Evolutionary conservation across 2,888 invertebrate species (phyloP).

Genomic region (Hydrotaea cyrtoneurina): DNA sequence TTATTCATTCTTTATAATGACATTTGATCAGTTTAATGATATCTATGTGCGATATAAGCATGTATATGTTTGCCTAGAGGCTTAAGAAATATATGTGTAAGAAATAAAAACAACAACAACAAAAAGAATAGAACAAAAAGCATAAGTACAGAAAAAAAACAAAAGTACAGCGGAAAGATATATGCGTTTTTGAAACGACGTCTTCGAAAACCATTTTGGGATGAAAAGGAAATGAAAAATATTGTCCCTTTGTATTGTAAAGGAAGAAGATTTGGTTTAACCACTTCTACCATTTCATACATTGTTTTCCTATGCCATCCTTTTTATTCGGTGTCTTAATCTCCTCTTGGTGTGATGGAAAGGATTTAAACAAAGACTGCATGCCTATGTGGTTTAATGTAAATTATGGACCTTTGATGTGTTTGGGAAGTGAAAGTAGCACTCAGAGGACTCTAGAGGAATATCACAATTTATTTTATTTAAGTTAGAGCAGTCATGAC

Average conservation of each 20-base stretch:
- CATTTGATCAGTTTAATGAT: slow-evolving; percentile 58
- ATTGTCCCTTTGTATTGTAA: background rate
- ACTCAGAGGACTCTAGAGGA: background rate
- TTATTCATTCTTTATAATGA: slow-evolving; percentile 42
- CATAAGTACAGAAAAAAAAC: slow-evolving; percentile 6
- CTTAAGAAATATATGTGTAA: background rate
- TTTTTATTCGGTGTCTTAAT: background rate
- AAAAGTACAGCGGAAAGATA: slow-evolving; percentile 13
- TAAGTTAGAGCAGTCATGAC: background rate
- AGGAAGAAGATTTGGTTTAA: too few species aligned
- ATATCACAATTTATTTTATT: slow-evolving; percentile 8
- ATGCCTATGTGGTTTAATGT: background rate
- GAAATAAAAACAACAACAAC: background rate
- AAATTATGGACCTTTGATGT: slow-evolving; percentile 9
- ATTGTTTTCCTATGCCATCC: background rate
- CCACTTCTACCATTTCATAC: background rate
- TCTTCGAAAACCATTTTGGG: background rate
- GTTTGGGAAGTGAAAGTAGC: background rate
- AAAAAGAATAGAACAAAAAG: background rate
- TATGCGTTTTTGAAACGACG: background rate
- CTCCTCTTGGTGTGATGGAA: background rate
- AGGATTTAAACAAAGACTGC: slow-evolving; percentile 27
- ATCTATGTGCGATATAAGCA: background rate
- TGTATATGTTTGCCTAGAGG: background rate
- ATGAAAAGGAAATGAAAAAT: background rate